These are phyloP conservation scores for Bolinopsis microptera DNA, from an alignment of 37 sponge, comb jelly and placozoan genomes.

Conservation along the genomic window DNA sequence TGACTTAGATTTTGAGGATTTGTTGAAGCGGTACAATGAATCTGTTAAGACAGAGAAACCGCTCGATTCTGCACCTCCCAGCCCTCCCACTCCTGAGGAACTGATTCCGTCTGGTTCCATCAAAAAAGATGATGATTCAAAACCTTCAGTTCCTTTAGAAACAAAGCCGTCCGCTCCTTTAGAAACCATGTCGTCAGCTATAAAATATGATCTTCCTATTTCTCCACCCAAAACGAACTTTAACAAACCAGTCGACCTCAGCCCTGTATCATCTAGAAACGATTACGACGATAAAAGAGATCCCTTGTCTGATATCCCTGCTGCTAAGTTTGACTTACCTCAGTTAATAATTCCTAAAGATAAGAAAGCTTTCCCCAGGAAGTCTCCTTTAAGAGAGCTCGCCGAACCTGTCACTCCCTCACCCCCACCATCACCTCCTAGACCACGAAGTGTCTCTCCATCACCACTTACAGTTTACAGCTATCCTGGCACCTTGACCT, in stretches of 20 bases:
- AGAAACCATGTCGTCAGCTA: neutral
- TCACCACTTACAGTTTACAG: neutral
- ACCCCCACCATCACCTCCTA: neutral
- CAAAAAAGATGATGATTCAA: neutral
- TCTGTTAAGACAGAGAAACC: neutral
- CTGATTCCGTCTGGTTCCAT: neutral
- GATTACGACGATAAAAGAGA: neutral
- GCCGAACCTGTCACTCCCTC: neutral
- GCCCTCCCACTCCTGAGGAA: neutral
- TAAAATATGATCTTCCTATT: neutral
- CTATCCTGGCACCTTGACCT: constrained; percentile 46
- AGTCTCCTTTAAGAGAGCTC: neutral
- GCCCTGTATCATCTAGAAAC: neutral
- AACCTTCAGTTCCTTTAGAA: neutral
- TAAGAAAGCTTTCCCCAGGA: neutral
- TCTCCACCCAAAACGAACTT: neutral
- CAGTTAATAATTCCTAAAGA: constrained; percentile 6
- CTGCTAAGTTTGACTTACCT: constrained; percentile 13
- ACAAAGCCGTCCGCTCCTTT: neutral
- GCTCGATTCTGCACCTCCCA: constrained; percentile 60
- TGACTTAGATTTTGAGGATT: constrained; percentile 50
- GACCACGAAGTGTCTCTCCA: neutral
- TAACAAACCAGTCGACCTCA: neutral
- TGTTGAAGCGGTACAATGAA: constrained; percentile 19
- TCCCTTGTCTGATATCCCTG: neutral